Evolutionary conservation across 2,113 vertebrate species (phyloP).

Genomic region (Heptranchias perlo): DNA sequence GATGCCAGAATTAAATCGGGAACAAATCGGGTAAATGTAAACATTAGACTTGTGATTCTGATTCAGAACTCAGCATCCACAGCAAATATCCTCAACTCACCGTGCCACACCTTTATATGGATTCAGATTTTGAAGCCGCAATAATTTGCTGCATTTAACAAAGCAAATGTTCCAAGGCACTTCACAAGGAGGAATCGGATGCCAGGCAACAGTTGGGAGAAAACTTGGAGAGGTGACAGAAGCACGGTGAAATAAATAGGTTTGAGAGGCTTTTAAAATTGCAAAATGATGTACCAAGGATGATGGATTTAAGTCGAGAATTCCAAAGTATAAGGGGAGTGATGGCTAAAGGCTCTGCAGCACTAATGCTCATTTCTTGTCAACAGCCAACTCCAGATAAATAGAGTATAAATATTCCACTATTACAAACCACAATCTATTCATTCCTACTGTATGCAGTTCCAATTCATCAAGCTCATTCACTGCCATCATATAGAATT

Average conservation of each 20-base stretch:
- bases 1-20: not conserved
- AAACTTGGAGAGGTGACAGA: not conserved
- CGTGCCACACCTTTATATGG: not conserved
- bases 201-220: not conserved
- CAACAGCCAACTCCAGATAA: not conserved
- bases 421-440: not conserved
- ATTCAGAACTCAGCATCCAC: not conserved
- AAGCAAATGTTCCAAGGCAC: not conserved
- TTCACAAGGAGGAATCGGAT: not conserved
- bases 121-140: not conserved
- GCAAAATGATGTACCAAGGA: not conserved
- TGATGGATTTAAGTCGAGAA: not conserved
- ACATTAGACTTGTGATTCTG: not conserved
- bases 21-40: not conserved
- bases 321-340: not conserved
- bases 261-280: not conserved
- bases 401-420: not conserved
- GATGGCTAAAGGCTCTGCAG: not conserved
- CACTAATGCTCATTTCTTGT: not conserved
- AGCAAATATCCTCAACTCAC: not conserved
- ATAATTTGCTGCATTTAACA: not conserved
- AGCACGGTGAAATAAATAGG: not conserved
- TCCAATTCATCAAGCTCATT: not conserved
- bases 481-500: not conserved
- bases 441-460: not conserved